Evolutionary conservation across 2,797 vertebrate species (phyloP).

Genomic region (Brachyrhaphis roseni): DNA sequence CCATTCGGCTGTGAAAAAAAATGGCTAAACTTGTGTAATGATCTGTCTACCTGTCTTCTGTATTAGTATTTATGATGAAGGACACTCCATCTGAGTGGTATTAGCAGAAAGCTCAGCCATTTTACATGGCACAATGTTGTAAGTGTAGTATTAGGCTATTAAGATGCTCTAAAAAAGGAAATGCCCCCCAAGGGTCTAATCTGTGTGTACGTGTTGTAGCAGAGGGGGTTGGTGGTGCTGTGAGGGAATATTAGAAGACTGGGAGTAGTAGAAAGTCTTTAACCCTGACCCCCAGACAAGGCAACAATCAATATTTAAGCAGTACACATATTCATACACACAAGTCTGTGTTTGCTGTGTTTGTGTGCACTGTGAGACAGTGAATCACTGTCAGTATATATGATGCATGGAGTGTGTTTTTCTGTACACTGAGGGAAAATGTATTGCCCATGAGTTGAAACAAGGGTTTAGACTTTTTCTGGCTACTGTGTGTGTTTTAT

Average conservation of each 20-base stretch:
- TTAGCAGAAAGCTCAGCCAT: slow-evolving; percentile 39
- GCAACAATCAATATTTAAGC: slow-evolving; percentile 81
- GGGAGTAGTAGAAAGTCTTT: slow-evolving; percentile 75
- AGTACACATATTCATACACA: slow-evolving; percentile 38
- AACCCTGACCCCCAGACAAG: slow-evolving; percentile 80
- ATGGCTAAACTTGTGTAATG: slow-evolving; percentile 21
- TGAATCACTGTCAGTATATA: slow-evolving; percentile 41
- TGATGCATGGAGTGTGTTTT: slow-evolving; percentile 64
- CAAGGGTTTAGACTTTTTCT: slow-evolving; percentile 34
- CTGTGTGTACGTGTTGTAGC: slow-evolving; percentile 34
- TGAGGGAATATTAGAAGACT: slow-evolving; percentile 79
- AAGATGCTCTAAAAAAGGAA: slow-evolving; percentile 45
- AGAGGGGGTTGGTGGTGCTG: slow-evolving; percentile 46
- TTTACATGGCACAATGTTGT: slow-evolving; percentile 31
- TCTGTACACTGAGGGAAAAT: slow-evolving; percentile 41
- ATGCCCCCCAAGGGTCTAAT: slow-evolving; percentile 52
- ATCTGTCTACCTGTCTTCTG: slow-evolving; percentile 27
- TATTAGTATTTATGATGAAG: slow-evolving; percentile 16
- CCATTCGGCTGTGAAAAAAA: slow-evolving; percentile 19
- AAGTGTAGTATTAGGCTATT: slow-evolving; percentile 36
- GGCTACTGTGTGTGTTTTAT: slow-evolving; percentile 14
- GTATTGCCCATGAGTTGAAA: slow-evolving; percentile 9
- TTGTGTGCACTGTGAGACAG: slow-evolving; percentile 40
- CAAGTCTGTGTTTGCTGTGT: slow-evolving; percentile 16
- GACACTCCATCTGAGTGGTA: slow-evolving; percentile 14